A percentile compares a stretch with the other conserved stretches of the same genome.
These are phyloP conservation scores for Greenwoodochromis staneri DNA, from an alignment of 2,113 vertebrate species.

Conservation along the genomic window DNA sequence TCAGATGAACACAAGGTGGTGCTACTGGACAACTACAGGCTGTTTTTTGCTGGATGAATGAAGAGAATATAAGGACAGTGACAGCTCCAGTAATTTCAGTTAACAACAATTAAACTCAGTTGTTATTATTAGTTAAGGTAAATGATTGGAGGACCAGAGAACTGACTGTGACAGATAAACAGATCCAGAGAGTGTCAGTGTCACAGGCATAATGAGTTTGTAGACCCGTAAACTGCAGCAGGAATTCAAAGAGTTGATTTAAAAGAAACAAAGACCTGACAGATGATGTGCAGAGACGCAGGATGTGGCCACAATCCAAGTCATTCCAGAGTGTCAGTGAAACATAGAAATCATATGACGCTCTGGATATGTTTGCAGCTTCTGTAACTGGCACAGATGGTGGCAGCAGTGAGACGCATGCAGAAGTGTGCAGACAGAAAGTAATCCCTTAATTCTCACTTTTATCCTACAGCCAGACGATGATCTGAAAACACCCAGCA, in stretches of 20 bases:
- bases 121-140: background rate
- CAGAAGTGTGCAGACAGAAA: background rate
- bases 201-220: background rate
- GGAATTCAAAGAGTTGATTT: background rate
- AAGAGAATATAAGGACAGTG: background rate
- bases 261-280: background rate
- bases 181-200: background rate
- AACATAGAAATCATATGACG: background rate
- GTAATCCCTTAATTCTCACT: background rate
- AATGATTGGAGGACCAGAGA: background rate
- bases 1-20: background rate
- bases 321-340: background rate
- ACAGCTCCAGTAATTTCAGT: background rate
- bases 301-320: background rate
- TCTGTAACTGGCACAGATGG: background rate
- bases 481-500: background rate
- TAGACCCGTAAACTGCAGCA: background rate
- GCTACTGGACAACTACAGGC: background rate
- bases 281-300: rapidly evolving
- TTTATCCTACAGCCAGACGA: background rate
- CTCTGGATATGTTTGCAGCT: background rate
- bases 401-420: background rate
- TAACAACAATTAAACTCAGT: background rate
- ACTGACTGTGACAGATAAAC: background rate
- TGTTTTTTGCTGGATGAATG: background rate